Evolutionary conservation across 2,888 invertebrate species (phyloP), one percentile per base, ranked within the genome.

Genomic region (Caenorhabditis wallacei): DNA sequence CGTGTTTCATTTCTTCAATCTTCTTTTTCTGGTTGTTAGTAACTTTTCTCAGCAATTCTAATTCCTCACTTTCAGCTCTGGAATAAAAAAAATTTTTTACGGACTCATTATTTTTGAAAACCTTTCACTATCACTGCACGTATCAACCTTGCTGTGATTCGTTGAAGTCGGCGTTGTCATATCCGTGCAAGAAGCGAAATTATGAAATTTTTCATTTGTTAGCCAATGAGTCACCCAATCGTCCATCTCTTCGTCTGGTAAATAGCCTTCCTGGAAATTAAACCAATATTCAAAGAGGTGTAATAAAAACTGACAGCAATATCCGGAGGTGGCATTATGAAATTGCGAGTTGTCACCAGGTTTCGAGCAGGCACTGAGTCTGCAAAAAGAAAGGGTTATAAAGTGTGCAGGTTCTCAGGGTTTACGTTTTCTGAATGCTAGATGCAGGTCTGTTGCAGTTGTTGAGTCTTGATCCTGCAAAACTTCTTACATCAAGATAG

Each of bases 151-250:
- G 68, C 84, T 85, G 7, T 82, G 76, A 70, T 82, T 78, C 0
- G 76, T 80, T 0, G 84, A 82, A 11, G 84, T 80, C 24, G 81
- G 76, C 13, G 72, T 82, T 1, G 85, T 82, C 13, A 76, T 78
- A 57, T 79, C 75, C 10, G 80, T 71, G 13, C 57, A 68, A 1
- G 66, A 66, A 20, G 84, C 68, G 40, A 75, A 82, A 51, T 82
- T 84, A 16, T 81, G 78, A 70, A 84, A 84, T 54, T 68, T 81
- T 35, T 84, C 81, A 48, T 84, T 80, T 18, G 70, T 66, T 13
- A 91, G 74, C 91, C 91, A 91, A 37, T 82, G 84, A 46, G 82
- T 74, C 56, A 91, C 86, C 89, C 90, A 90, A 54, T 90, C 88
- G 61, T 83, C 75, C 64, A 83, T 79, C 51, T 82, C 82, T 20